Conservation (phyloP, 1,140 invertebrate species). For the Monomorium pharaonis region DNA sequence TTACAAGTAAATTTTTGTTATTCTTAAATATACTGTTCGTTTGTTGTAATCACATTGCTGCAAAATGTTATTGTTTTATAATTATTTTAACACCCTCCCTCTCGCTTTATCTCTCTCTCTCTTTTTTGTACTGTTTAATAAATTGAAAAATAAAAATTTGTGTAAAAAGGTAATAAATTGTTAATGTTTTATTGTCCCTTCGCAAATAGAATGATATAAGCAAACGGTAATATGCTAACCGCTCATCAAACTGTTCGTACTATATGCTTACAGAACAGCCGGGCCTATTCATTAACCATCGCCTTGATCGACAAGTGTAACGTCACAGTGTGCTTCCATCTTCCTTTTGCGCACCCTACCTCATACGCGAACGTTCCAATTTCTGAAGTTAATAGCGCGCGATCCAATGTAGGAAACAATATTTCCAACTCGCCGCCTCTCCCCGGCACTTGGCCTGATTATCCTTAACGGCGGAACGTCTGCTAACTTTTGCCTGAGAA, state of each 20-base stretch:
- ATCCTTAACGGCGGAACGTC: conserved; percentile 45
- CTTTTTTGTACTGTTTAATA: not conserved
- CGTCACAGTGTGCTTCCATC: not conserved
- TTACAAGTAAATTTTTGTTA: not conserved
- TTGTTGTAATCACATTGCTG: not conserved
- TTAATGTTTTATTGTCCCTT: not conserved
- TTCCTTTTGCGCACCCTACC: not conserved
- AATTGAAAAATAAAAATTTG: not conserved
- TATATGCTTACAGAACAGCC: not conserved
- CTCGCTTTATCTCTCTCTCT: too few relatives aligned
- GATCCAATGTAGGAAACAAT: conserved; percentile 47
- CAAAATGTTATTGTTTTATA: not conserved
- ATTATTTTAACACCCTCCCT: not conserved
- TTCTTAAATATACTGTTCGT: not conserved
- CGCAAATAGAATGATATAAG: not conserved
- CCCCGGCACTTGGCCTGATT: conserved; percentile 20
- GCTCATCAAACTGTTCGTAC: not conserved
- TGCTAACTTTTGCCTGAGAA: conserved; percentile 50
- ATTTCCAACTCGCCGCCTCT: conserved; percentile 24
- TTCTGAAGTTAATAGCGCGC: conserved; percentile 52
- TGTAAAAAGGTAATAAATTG: not conserved
- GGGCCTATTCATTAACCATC: conserved; percentile 11
- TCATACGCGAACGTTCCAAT: conserved; percentile 37
- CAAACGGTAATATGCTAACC: not conserved
- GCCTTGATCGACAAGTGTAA: conserved; percentile 26